A percentile compares a stretch with the other conserved stretches of the same genome.
phyloP scores from a whole-genome alignment of 2,113 vertebrate genomes.

The Junco hyemalis region DNA sequence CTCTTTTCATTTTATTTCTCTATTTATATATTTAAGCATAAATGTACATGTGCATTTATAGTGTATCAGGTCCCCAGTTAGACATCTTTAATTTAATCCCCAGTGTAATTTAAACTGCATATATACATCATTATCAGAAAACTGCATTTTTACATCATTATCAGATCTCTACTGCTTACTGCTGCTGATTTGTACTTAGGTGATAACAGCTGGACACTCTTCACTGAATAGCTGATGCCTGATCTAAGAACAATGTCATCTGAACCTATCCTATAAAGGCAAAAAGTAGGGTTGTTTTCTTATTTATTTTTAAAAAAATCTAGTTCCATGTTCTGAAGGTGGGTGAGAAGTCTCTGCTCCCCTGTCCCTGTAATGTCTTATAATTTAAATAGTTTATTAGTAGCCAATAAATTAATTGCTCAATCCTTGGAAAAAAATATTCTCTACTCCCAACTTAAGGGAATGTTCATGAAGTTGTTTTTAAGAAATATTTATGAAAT shows the following conservation, averaged over 20 bases:
- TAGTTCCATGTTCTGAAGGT: neutral
- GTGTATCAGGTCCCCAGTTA: neutral
- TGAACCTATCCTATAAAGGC: neutral
- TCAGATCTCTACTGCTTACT: neutral
- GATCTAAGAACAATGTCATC: neutral
- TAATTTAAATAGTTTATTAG: neutral
- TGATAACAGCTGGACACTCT: neutral
- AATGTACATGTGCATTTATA: neutral
- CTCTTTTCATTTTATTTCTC: neutral
- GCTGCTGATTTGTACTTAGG: neutral
- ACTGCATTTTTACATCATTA: neutral
- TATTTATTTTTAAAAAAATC: neutral
- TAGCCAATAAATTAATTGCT: neutral
- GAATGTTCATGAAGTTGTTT: neutral
- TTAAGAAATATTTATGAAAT: neutral
- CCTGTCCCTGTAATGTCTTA: neutral
- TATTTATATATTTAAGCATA: neutral
- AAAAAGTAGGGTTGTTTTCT: neutral
- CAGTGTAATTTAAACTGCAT: neutral
- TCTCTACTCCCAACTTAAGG: neutral
- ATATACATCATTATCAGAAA: neutral
- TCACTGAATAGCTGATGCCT: neutral
- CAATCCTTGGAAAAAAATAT: neutral
- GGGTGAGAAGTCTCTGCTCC: neutral
- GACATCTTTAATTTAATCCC: neutral